Conservation (phyloP, 2,113 vertebrate species). For the Oncorhynchus nerka region DNA sequence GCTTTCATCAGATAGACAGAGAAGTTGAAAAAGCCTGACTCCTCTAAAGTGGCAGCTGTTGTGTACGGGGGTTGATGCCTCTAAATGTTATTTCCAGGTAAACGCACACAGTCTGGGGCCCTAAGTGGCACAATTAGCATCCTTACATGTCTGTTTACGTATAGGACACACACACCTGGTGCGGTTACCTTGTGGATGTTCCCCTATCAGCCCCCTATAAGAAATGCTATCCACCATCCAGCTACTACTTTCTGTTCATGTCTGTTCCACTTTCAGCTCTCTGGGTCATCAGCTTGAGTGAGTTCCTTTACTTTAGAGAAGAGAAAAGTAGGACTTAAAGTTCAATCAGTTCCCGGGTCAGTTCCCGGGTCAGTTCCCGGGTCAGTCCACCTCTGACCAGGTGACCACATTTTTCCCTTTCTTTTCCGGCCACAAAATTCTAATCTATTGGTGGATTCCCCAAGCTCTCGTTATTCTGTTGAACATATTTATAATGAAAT, state of each 20-base stretch:
- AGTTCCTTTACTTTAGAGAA: background rate
- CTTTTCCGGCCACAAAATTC: constrained; percentile 54
- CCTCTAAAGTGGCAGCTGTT: constrained; percentile 38
- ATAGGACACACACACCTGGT: constrained; percentile 56
- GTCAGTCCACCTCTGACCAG: constrained; percentile 49
- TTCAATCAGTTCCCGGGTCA: too few species aligned
- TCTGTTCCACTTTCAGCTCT: background rate
- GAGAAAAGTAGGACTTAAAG: too few species aligned
- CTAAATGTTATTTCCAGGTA: constrained; percentile 61
- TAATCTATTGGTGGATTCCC: constrained; percentile 64
- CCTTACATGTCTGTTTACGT: constrained; percentile 53
- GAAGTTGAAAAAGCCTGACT: constrained; percentile 31
- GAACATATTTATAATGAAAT: constrained; percentile 59
- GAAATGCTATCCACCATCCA: background rate
- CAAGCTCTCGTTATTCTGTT: constrained; percentile 64
- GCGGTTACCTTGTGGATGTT: constrained; percentile 38
- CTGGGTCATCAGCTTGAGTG: background rate
- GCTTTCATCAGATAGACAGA: constrained; percentile 6
- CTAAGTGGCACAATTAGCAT: constrained; percentile 61
- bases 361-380: too few species aligned
- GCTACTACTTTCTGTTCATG: background rate
- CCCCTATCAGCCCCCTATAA: constrained; percentile 23
- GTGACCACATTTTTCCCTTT: constrained; percentile 8
- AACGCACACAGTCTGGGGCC: constrained; percentile 50
- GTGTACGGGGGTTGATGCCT: constrained; percentile 30